Conservation (phyloP, 2,888 invertebrate species). For the Protonemura montana region DNA sequence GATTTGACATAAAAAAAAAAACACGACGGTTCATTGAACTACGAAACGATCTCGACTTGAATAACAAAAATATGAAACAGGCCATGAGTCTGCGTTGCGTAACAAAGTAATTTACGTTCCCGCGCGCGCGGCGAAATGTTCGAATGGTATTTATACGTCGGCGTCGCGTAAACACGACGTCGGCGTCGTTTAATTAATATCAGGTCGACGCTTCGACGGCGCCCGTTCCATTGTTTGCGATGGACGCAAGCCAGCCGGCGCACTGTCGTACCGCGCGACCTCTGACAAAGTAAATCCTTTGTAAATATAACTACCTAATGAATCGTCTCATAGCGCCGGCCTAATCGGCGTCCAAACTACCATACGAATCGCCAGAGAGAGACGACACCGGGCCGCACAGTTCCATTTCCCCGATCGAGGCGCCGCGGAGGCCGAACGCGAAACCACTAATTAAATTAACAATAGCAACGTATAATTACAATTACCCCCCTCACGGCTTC, state of each 20-base stretch:
- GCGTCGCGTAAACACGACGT: background rate
- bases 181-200: background rate
- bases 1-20: slow-evolving; percentile 35
- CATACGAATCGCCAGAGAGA: too few relatives aligned
- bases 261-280: background rate
- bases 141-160: background rate
- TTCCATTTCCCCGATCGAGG: background rate
- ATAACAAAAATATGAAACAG: slow-evolving; percentile 16
- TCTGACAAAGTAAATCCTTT: background rate
- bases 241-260: background rate
- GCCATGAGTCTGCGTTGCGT: background rate
- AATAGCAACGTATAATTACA: slow-evolving; percentile 39
- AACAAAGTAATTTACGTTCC: background rate
- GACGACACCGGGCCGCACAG: background rate
- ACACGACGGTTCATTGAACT: slow-evolving; percentile 20
- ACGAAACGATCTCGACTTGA: slow-evolving; percentile 15
- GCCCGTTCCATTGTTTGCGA: background rate
- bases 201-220: background rate
- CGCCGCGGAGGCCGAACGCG: background rate
- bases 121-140: background rate
- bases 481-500: background rate
- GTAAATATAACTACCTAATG: background rate
- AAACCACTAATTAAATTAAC: slow-evolving; percentile 34
- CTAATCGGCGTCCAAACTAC: too few relatives aligned
- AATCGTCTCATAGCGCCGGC: background rate